phyloP scores from a whole-genome alignment of 1,140 invertebrate species.

The Ephestia elutella region DNA sequence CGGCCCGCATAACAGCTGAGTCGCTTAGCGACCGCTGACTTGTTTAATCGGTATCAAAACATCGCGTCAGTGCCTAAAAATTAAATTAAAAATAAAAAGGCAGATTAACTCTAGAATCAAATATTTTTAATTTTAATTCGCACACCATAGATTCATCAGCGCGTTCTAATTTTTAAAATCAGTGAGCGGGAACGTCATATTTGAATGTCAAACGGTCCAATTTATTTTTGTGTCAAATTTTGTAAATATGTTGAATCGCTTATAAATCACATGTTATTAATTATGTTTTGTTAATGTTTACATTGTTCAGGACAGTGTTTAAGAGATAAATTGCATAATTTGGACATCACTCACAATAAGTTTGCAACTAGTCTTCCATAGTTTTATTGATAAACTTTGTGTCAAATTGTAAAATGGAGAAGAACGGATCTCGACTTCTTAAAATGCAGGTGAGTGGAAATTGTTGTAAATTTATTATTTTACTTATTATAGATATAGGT shows the following conservation, averaged over 20 bases:
- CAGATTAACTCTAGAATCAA: conserved; percentile 15
- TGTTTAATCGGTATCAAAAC: conserved; percentile 51
- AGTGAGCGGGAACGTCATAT: conserved; percentile 7
- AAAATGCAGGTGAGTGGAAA: conserved; percentile 74
- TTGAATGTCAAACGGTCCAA: conserved; percentile 13
- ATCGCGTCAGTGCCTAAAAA: conserved; percentile 12
- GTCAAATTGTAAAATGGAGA: conserved; percentile 44
- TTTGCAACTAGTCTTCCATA: conserved; percentile 24
- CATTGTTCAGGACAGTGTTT: background rate
- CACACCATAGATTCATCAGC: background rate
- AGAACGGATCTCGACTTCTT: conserved; percentile 67
- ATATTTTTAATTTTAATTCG: conserved; percentile 15
- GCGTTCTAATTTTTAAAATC: conserved; percentile 22
- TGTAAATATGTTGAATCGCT: conserved; percentile 30
- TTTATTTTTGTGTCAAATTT: conserved; percentile 49
- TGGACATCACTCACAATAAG: background rate
- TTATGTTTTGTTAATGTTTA: conserved; percentile 1
- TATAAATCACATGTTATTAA: conserved; percentile 40
- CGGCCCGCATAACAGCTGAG: conserved; percentile 37
- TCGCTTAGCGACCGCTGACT: conserved; percentile 54
- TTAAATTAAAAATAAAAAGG: conserved; percentile 5
- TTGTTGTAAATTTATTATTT: too few relatives aligned
- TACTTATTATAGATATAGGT: background rate
- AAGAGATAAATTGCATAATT: background rate
- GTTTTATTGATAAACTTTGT: conserved; percentile 22